Conservation (phyloP, 2,113 vertebrate species). For the Aptenodytes patagonicus region DNA sequence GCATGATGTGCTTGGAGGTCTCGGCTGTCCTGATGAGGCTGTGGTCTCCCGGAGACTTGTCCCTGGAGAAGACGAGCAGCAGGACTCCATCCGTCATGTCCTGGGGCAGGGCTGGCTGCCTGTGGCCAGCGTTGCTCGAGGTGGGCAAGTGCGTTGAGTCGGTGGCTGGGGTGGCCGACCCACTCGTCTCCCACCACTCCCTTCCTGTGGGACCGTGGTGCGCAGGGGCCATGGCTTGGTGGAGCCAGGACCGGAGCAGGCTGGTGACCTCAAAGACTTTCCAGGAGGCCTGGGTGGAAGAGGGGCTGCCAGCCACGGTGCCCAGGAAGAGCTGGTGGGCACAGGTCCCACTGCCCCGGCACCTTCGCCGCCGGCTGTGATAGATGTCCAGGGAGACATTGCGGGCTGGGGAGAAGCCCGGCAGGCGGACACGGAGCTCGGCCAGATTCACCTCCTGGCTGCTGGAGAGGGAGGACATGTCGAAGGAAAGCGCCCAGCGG, state of each 20-base stretch:
- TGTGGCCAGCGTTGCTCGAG: fast-evolving
- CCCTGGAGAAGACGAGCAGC: slow-evolving; percentile 85
- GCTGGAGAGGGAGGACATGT: slow-evolving; percentile 82
- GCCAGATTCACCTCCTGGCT: slow-evolving; percentile 78
- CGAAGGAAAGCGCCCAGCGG: slow-evolving; percentile 81
- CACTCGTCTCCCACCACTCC: not conserved
- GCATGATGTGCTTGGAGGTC: slow-evolving; percentile 79
- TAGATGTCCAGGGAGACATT: slow-evolving; percentile 76
- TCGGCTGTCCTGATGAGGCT: slow-evolving; percentile 83
- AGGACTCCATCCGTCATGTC: slow-evolving; percentile 66
- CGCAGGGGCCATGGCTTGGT: slow-evolving; percentile 7
- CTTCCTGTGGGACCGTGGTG: fast-evolving
- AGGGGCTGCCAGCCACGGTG: slow-evolving; percentile 56
- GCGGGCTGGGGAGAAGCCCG: slow-evolving; percentile 30
- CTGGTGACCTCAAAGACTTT: slow-evolving; percentile 81
- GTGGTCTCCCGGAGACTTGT: slow-evolving; percentile 42
- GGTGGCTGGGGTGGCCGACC: fast-evolving
- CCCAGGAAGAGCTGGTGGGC: slow-evolving; percentile 75
- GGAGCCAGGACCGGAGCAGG: slow-evolving; percentile 78
- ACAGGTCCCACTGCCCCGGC: not conserved
- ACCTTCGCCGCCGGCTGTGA: slow-evolving; percentile 69
- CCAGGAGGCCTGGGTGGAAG: slow-evolving; percentile 71
- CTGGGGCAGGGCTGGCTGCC: not conserved
- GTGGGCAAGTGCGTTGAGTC: fast-evolving
- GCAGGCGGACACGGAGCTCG: slow-evolving; percentile 77